Evolutionary conservation across 2,113 vertebrate species (phyloP).

Genomic region (Natator depressus): DNA sequence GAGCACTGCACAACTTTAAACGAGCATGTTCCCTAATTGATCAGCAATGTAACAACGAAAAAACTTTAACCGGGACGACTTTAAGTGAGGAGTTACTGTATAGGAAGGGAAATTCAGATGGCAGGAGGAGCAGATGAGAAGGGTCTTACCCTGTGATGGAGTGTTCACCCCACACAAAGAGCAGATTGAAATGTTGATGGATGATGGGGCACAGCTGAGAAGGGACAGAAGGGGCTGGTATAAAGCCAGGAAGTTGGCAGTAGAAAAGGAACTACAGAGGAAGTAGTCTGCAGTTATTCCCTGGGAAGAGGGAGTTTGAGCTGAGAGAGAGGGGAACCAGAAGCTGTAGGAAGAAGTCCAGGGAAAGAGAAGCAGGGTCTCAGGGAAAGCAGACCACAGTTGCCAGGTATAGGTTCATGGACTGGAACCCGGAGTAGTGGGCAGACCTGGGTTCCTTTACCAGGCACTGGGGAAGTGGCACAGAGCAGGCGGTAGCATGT

Average conservation of each 20-base stretch:
- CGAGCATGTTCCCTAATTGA: no score
- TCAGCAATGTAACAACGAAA: no score
- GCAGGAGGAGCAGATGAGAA: neutral
- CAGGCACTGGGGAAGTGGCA: neutral
- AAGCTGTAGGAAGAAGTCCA: neutral
- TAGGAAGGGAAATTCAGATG: rapidly evolving
- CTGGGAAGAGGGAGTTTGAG: neutral
- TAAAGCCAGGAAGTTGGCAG: no score
- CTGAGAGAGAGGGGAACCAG: neutral
- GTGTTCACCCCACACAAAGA: neutral
- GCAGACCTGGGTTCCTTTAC: neutral
- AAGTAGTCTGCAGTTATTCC: neutral
- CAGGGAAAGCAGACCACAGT: neutral
- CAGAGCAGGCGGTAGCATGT: neutral
- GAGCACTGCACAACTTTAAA: no score
- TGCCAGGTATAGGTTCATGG: neutral
- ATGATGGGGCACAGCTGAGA: no score
- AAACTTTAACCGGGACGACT: no score
- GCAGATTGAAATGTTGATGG: neutral
- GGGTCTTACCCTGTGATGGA: neutral
- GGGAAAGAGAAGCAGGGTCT: neutral
- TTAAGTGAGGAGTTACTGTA: neutral
- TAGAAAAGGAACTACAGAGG: neutral
- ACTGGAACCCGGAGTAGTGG: neutral
- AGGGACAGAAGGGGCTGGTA: no score